phyloP scores from a whole-genome alignment of 2,888 invertebrate genomes.

The Empis livida region DNA sequence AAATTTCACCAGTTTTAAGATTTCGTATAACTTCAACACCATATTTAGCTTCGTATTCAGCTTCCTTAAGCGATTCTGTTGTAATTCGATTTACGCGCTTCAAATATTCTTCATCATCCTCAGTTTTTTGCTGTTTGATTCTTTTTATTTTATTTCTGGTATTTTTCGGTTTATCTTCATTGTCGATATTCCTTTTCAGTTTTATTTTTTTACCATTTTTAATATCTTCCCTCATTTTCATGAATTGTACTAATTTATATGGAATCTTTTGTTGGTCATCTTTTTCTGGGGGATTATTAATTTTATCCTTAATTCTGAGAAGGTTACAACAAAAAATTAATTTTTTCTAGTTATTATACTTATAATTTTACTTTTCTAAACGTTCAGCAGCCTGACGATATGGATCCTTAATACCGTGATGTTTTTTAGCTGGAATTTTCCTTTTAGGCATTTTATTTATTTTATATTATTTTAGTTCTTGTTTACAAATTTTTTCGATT shows the following conservation, averaged over 20 bases:
- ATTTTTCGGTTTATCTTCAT: conserved; percentile 27
- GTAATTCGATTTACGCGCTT: conserved; percentile 52
- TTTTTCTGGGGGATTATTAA: conserved; percentile 60
- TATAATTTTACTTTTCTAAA: conserved; percentile 43
- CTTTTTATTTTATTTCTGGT: conserved; percentile 34
- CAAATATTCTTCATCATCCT: conserved; percentile 49
- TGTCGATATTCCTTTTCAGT: conserved; percentile 19
- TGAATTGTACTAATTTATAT: conserved; percentile 51
- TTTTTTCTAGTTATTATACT: neutral
- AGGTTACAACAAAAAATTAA: neutral
- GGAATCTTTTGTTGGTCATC: conserved; percentile 62
- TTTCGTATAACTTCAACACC: conserved; percentile 44
- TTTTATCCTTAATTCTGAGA: conserved; percentile 57
- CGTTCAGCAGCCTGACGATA: conserved; percentile 52
- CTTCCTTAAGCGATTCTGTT: conserved; percentile 45
- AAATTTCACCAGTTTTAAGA: conserved; percentile 37
- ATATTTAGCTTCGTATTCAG: conserved; percentile 47
- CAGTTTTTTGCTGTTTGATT: conserved; percentile 47
- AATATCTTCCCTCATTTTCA: conserved; percentile 42
- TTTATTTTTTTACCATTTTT: conserved; percentile 28
- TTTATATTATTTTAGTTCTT: too few species aligned
- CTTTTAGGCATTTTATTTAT: conserved; percentile 24
- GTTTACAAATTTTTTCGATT: too few species aligned
- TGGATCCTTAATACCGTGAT: conserved; percentile 65
- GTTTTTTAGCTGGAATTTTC: conserved; percentile 72